Evolutionary conservation across 2,797 vertebrate species (phyloP), one percentile per base, ranked within the genome.

Genomic region (Catharus ustulatus): DNA sequence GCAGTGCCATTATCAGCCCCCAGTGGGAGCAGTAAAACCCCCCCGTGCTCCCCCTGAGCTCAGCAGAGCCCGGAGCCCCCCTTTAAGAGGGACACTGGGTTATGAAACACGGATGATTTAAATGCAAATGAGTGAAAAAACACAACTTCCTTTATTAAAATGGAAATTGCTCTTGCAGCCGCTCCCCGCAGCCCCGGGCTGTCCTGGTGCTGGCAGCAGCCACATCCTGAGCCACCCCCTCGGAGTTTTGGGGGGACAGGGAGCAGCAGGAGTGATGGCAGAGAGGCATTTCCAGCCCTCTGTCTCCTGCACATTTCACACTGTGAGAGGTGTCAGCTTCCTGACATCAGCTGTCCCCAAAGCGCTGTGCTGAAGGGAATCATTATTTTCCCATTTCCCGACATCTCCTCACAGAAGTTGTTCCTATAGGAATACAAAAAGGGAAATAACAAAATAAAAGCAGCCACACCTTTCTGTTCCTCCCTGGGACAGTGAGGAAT

Each of bases 91-190:
- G 83, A 81, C 36, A 38, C 29, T 48, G 54, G 23, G 22, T 91
- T 91, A 84, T 67, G 83, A 93, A 95, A 95, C 72, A 34, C 17
- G 13, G 46, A 45, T 93, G 96, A 97, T 98, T 97, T 97, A 97
- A 97, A 98, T 97, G 97, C 95, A 97, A 97, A 97, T 97, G 88
- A 92, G 84, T 42, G 78, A 59, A 76, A 90, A 96, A 97, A 90
- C 72, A 91, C 96, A 96, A 96, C 91, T 95, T 97, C 78, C 96
- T 97, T 97, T 97, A 97, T 98, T 97, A 97, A 98, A 96, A 97
- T 97, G 97, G 95, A 97, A 98, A 98, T 97, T 93, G 84, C 72
- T 40, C 84, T 89, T 94, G 93, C 24, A 93, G 85, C 66, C 45
- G 22, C 85, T 84, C 51, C 23, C 45, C 7, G 5, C 58, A 89